These are phyloP conservation scores for Apeltes quadracus DNA, from an alignment of 2,113 vertebrate genomes.

Conservation along the genomic window DNA sequence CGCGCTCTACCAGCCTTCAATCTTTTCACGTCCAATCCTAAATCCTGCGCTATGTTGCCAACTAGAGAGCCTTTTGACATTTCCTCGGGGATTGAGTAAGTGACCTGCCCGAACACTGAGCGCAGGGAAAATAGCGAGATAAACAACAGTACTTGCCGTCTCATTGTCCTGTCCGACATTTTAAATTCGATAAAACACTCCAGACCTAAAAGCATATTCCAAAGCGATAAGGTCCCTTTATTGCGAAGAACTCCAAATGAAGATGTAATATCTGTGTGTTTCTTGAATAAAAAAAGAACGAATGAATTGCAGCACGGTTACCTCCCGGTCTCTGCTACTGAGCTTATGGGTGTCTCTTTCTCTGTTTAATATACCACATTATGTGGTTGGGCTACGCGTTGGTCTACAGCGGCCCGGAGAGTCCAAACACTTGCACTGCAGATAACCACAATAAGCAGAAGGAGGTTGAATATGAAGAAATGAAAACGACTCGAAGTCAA, in stretches of 20 bases:
- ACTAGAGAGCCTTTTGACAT: constrained; percentile 57
- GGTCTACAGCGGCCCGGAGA: constrained; percentile 66
- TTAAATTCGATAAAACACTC: background rate
- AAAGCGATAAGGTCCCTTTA: background rate
- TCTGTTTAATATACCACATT: constrained; percentile 4
- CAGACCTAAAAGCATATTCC: background rate
- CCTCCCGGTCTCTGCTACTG: background rate
- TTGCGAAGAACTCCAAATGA: background rate
- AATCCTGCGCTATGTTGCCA: constrained; percentile 63
- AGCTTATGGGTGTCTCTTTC: constrained; percentile 21
- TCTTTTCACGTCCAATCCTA: constrained; percentile 51
- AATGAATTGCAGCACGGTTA: background rate
- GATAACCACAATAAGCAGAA: background rate
- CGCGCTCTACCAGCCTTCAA: constrained; percentile 51
- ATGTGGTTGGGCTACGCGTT: constrained; percentile 7
- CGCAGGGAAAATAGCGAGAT: background rate
- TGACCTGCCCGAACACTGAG: constrained; percentile 49
- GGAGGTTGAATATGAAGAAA: background rate
- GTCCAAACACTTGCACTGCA: constrained; percentile 54
- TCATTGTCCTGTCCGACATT: constrained; percentile 43
- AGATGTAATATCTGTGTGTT: background rate
- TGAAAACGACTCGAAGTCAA: background rate
- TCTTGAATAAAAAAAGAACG: background rate
- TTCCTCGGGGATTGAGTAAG: constrained; percentile 62
- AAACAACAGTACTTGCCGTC: constrained; percentile 57